Evolutionary conservation across 2,888 invertebrate genomes (phyloP).

Genomic region (Tholera decimalis): DNA sequence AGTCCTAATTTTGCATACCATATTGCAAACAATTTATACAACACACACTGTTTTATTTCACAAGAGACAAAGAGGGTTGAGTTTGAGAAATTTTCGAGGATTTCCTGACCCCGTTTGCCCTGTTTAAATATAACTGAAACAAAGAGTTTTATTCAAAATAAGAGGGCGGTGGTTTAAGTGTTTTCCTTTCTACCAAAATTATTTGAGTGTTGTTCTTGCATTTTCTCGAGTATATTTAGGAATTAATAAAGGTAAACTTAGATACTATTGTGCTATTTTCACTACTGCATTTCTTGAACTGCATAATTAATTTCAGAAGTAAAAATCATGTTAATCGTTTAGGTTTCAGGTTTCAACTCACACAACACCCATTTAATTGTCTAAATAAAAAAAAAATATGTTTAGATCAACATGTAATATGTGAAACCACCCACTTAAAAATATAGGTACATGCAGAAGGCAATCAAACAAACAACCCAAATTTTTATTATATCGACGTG

Average conservation of each 20-base stretch:
- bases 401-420: too few species aligned
- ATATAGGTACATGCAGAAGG: too few species aligned
- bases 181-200: conserved; percentile 28
- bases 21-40: conserved; percentile 18
- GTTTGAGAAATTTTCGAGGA: conserved; percentile 30
- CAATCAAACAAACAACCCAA: too few species aligned
- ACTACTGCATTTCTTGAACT: background rate
- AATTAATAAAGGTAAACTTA: conserved; percentile 1
- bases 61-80: conserved; percentile 10
- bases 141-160: conserved; percentile 46
- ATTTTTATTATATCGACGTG: too few species aligned
- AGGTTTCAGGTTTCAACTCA: too few species aligned
- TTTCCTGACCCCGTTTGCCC: conserved; percentile 26
- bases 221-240: conserved; percentile 2
- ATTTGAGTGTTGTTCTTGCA: conserved; percentile 15
- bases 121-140: conserved; percentile 46
- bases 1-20: conserved; percentile 5
- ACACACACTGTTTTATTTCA: conserved; percentile 26
- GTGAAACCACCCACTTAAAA: too few species aligned
- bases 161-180: conserved; percentile 38
- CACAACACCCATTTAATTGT: too few species aligned
- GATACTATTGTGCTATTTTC: background rate
- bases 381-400: too few species aligned
- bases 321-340: too few species aligned
- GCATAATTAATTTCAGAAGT: background rate